These are phyloP conservation scores for Parelbella ahira DNA, from an alignment of 2,888 invertebrate genomes.

Conservation along the genomic window DNA sequence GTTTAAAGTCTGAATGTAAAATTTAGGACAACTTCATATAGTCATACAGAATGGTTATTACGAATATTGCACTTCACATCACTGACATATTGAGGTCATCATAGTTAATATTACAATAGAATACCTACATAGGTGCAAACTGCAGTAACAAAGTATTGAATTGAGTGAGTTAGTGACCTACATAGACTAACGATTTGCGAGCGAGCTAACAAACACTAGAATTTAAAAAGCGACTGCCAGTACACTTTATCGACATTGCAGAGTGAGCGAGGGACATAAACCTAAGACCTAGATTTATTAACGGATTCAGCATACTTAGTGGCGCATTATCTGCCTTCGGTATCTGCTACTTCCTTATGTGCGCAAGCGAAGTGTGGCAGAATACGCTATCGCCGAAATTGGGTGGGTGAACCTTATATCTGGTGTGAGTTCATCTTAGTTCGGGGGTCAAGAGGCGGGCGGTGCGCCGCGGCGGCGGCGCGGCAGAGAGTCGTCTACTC, in stretches of 20 bases:
- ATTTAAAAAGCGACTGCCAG: background rate
- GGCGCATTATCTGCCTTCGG: conserved; percentile 30
- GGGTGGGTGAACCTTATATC: conserved; percentile 75
- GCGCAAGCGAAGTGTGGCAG: conserved; percentile 39
- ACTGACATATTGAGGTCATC: conserved; percentile 12
- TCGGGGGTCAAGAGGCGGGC: conserved; percentile 64
- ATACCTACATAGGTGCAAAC: conserved; percentile 11
- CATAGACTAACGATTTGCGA: background rate
- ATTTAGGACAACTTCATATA: background rate
- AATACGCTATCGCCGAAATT: conserved; percentile 64
- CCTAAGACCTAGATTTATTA: conserved; percentile 27
- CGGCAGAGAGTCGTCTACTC: conserved; percentile 48
- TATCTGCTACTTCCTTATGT: conserved; percentile 50
- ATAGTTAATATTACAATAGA: conserved; percentile 4
- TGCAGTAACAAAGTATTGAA: conserved; percentile 7
- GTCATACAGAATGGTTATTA: background rate
- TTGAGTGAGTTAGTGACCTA: conserved; percentile 20
- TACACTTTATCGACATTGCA: conserved; percentile 1
- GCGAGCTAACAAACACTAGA: background rate
- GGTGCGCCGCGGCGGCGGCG: conserved; percentile 44
- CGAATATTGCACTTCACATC: conserved; percentile 3
- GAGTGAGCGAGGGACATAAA: background rate
- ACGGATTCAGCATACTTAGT: conserved; percentile 20
- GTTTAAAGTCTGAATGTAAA: background rate
- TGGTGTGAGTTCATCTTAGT: conserved; percentile 62